Base-by-base conservation (phyloP, 1,140 invertebrate genomes). In the Nephotettix cincticeps region DNA sequence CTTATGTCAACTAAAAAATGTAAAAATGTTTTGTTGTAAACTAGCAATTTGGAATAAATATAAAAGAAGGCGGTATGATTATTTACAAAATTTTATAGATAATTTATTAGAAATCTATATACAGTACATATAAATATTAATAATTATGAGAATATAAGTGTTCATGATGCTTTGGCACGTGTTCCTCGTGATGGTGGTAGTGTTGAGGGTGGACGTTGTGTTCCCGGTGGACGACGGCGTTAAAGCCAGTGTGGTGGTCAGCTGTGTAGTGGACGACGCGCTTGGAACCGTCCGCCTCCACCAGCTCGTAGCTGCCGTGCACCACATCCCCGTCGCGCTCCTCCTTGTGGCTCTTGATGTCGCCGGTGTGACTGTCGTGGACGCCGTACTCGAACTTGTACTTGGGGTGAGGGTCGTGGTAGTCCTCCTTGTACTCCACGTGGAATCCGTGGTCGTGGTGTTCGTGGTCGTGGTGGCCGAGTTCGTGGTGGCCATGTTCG, bases 271-370 rank as follows among this genome's bases (percentile, higher is more conserved):
- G 75, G 0, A 80, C 80, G 43, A 73, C 73, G 51, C 78, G 68
- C 2, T 75, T 71, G 9, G 72, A 74, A 29, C 79, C 78, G 65
- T 78, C 77, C 0, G 79, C 73, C 9, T 77, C 76, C 19, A 77
- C 68, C 1, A 76, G 43, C 13, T 67, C 72, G 69, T 76, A 76
- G 40, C 58, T 71, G 43, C 75, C 75, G 11, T 71, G 47, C 21
- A 76, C 75, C 9, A 63, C 36, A 56, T 73, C 74, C n/a, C 75
- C 75, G 73, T 84, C 80, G 17, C 83, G 77, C 29, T 81, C 78
- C 76, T 86, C 85, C 47, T 82, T 78, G 68, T 86, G 85, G 73
- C 80, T 82, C 77, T 87, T 86, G 71, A 85, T 80, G 75, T 86
- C 85, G 17, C 84, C 84, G 73, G 80, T 86, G 65, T 80, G 72